phyloP scores from a whole-genome alignment of 2,888 invertebrate genomes.

The Thecophora atra region DNA sequence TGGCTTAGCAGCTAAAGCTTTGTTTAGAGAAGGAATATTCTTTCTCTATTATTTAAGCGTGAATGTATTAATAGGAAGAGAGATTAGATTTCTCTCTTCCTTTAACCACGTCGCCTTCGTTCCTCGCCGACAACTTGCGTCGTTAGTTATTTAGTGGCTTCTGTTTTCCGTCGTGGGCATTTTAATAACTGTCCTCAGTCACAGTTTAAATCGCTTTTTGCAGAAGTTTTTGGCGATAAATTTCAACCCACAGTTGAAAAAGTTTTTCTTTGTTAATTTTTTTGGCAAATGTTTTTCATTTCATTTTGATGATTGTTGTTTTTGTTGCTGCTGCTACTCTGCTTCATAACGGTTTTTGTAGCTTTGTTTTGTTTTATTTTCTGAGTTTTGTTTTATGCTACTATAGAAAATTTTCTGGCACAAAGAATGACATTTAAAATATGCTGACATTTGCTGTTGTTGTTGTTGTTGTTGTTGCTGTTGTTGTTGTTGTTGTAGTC shows the following conservation, averaged over 20 bases:
- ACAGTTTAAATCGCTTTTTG: background rate
- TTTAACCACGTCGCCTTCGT: too few relatives aligned
- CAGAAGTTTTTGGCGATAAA: slow-evolving; percentile 1
- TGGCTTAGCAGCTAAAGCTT: too few relatives aligned
- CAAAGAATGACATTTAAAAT: slow-evolving; percentile 37
- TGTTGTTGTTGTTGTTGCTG: slow-evolving; percentile 13
- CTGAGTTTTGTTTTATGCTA: slow-evolving; percentile 20
- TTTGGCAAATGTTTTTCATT: slow-evolving; percentile 24
- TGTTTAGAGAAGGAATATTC: too few relatives aligned
- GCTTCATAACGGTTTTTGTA: background rate
- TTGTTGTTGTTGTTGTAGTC: slow-evolving; percentile 14
- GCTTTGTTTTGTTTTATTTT: background rate
- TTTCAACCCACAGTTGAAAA: slow-evolving; percentile 8
- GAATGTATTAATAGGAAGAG: too few relatives aligned
- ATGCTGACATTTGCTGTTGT: slow-evolving; percentile 20
- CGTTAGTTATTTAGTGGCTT: too few relatives aligned
- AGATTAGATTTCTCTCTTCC: too few relatives aligned
- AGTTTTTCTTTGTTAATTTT: slow-evolving; percentile 9
- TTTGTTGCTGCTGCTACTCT: background rate
- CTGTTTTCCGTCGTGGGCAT: background rate
- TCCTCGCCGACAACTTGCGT: too few relatives aligned
- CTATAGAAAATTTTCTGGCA: slow-evolving; percentile 31
- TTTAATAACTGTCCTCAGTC: slow-evolving; percentile 3
- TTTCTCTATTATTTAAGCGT: too few relatives aligned
- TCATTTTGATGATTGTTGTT: slow-evolving; percentile 11